Conservation (phyloP, 2,888 invertebrate genomes). For the Acleris laterana region DNA sequence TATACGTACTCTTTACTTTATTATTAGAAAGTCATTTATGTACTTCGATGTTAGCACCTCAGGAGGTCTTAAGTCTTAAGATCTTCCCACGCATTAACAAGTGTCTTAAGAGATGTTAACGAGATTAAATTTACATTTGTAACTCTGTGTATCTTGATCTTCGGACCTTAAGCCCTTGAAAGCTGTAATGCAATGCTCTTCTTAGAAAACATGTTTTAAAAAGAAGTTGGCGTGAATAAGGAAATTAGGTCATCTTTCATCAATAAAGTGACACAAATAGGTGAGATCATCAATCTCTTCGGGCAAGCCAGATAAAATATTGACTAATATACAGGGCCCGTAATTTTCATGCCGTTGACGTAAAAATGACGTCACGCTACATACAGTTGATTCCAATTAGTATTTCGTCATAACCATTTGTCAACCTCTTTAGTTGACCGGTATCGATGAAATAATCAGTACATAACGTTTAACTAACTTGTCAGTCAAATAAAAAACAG, state of each 20-base stretch:
- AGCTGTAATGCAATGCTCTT: neutral
- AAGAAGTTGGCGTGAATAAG: neutral
- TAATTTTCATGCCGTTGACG: too few species aligned
- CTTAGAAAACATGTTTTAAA: neutral
- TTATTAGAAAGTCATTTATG: conserved; percentile 51
- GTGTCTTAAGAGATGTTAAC: conserved; percentile 24
- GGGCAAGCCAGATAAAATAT: neutral
- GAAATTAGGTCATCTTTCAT: conserved; percentile 9
- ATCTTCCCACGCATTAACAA: conserved; percentile 46
- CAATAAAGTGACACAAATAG: conserved; percentile 4
- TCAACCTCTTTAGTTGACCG: too few species aligned
- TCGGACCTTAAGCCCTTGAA: conserved; percentile 8
- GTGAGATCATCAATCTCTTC: neutral
- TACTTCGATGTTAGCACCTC: conserved; percentile 48
- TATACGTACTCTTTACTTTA: too few species aligned
- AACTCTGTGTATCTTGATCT: conserved; percentile 13
- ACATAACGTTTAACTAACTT: too few species aligned
- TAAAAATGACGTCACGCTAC: too few species aligned
- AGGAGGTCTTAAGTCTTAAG: conserved; percentile 42
- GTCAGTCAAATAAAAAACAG: too few species aligned
- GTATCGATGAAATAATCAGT: too few species aligned
- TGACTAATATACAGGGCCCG: too few species aligned
- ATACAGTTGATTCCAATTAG: too few species aligned
- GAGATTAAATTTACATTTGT: conserved; percentile 15
- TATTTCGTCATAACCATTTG: too few species aligned